Base-by-base conservation (phyloP, 2,113 vertebrate genomes). In the Rhagologus leucostigma region DNA sequence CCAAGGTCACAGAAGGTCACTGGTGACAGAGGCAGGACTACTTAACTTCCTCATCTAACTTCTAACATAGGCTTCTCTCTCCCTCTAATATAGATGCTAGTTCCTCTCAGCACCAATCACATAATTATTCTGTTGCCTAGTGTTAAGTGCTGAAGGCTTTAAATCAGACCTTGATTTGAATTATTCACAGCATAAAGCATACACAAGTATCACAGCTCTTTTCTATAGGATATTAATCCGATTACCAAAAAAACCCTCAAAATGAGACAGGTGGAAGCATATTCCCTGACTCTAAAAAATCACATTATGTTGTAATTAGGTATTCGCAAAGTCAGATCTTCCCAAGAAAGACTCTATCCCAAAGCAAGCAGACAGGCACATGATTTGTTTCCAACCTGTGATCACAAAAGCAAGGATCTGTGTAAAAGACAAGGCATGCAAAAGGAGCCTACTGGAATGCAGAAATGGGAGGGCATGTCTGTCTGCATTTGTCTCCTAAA, bases 81-180 rank as follows among this genome's bases (percentile, higher is more conserved):
- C 35, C 65, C n/a, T 93, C 93, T 67, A 77, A 69, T 46, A 77
- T 0, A 92, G 73, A 65, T 50, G 42, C 63, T 39, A 44, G 80
- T 3, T 82, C 42, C 78, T 63, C 77, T 55, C 32, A 60, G 73
- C 41, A 91, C 65, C 89, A 75, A 89, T 87, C 84, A 85, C 55
- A 39, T 77, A 83, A 93, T 93, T 80, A 85, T 87, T 96, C 70
- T 4, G 1, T 41, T 80, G 82, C 93, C 70, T 73, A 41, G 32
- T 57, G 46, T 42, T 82, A 85, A 94, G 59, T 26, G 42, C 42
- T 85, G 57, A 78, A 89, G 90, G 80, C 33, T 92, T 93, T 82
- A 95, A 92, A 91, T 84, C 80, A 92, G 94, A 78, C 19, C 83
- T 86, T 67, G 39, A 74, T 89, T 81, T 84, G 77, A 93, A 95